A percentile compares a stretch with the other conserved stretches of the same genome.
These are phyloP conservation scores for Sphenodon punctatus DNA, from an alignment of 2,797 vertebrate genomes.

Conservation along the genomic window DNA sequence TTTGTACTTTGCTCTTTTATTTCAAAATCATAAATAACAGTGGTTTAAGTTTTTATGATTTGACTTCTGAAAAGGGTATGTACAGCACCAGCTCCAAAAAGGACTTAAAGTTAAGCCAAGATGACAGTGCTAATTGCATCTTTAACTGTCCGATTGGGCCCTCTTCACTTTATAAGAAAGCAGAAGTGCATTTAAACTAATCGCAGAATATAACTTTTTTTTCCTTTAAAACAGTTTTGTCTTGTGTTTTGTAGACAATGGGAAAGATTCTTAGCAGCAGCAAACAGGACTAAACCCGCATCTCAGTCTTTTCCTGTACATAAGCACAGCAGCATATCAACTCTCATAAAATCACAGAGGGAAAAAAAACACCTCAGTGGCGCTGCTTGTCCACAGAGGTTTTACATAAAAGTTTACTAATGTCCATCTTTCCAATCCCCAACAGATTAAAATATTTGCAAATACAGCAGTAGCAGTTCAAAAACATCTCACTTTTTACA, in stretches of 20 bases:
- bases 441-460: conserved; percentile 60
- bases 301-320: conserved; percentile 65
- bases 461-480: conserved; percentile 64
- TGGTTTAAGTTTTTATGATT: conserved; percentile 61
- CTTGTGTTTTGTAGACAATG: conserved; percentile 65
- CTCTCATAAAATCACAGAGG: conserved; percentile 44
- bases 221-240: conserved; percentile 68
- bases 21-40: conserved; percentile 74
- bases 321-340: conserved; percentile 67
- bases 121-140: conserved; percentile 38
- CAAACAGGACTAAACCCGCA: conserved; percentile 77
- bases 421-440: conserved; percentile 35
- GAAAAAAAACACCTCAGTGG: conserved; percentile 38
- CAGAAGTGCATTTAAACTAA: conserved; percentile 25
- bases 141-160: conserved; percentile 46
- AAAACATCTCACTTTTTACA: conserved; percentile 71
- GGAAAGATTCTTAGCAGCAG: conserved; percentile 79
- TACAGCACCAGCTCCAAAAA: conserved; percentile 55
- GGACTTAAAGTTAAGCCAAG: conserved; percentile 67
- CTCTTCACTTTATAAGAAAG: conserved; percentile 63
- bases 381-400: conserved; percentile 38
- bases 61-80: conserved; percentile 53
- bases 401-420: conserved; percentile 49
- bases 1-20: conserved; percentile 68
- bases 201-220: conserved; percentile 57